A percentile compares a stretch with the other conserved stretches of the same genome.
phyloP scores from a whole-genome alignment of 2,797 vertebrate species.

The Chromobotia macracanthus region DNA sequence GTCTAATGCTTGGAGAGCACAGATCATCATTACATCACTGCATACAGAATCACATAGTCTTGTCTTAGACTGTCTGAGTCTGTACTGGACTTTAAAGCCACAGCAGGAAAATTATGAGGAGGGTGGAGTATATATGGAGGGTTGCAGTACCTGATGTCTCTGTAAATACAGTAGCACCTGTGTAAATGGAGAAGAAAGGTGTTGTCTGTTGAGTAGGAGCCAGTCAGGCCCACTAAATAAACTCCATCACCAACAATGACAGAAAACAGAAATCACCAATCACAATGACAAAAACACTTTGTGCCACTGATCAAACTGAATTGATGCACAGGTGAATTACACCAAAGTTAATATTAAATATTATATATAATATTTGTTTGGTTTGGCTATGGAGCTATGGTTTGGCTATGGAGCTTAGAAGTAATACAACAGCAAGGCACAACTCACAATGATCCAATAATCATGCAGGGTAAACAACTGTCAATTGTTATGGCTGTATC shows the following conservation, averaged over 20 bases:
- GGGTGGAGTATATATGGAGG: conserved; percentile 34
- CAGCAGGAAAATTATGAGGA: conserved; percentile 11
- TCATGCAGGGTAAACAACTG: neutral
- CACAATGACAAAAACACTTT: conserved; percentile 53
- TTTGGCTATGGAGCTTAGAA: conserved; percentile 12
- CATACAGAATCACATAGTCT: conserved; percentile 23
- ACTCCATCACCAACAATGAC: conserved; percentile 73
- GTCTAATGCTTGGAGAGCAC: conserved; percentile 25
- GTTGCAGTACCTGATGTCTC: conserved; percentile 67
- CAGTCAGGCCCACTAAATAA: conserved; percentile 76
- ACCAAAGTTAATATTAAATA: conserved; percentile 26
- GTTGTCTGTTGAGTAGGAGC: conserved; percentile 68
- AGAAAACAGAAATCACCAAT: conserved; percentile 47
- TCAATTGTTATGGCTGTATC: conserved; percentile 15
- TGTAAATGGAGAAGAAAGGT: conserved; percentile 74
- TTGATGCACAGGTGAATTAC: conserved; percentile 31
- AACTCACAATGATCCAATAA: neutral
- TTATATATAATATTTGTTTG: conserved; percentile 17
- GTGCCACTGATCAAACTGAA: conserved; percentile 34
- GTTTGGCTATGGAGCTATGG: conserved; percentile 14
- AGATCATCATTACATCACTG: conserved; percentile 32
- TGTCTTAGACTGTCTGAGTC: conserved; percentile 27
- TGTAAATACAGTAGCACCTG: conserved; percentile 77
- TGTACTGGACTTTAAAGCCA: conserved; percentile 19
- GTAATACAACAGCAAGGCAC: conserved; percentile 10